These are phyloP conservation scores for Carpatolechia fugitivella DNA, from an alignment of 2,888 invertebrate genomes.

Conservation along the genomic window DNA sequence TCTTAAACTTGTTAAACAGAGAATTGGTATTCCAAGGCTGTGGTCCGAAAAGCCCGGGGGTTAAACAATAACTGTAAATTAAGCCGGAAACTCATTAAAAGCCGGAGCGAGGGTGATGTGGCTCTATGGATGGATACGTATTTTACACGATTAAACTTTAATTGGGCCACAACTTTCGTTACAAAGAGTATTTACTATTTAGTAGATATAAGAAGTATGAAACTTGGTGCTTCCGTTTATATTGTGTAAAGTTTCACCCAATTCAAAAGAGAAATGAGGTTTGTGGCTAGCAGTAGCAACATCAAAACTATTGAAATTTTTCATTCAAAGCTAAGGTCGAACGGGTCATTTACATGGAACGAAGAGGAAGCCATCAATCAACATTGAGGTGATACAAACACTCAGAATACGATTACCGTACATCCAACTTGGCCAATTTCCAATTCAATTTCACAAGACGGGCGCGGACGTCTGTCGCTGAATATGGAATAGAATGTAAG, in stretches of 20 bases:
- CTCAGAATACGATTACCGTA: constrained; percentile 65
- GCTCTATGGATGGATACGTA: constrained; percentile 40
- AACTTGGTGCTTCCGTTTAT: too few relatives aligned
- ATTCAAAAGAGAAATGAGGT: too few relatives aligned
- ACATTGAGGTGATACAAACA: constrained; percentile 65
- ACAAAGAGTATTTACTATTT: too few relatives aligned
- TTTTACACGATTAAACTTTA: constrained; percentile 63
- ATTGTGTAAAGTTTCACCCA: too few relatives aligned
- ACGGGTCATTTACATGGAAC: constrained; percentile 50
- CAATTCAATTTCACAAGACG: constrained; percentile 46
- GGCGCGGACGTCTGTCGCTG: constrained; percentile 19
- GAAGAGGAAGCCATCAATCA: constrained; percentile 71
- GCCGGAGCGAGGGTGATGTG: constrained; percentile 38
- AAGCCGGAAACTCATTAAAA: constrained; percentile 72
- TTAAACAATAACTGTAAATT: constrained; percentile 75
- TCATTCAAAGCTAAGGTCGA: constrained; percentile 47
- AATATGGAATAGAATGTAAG: constrained; percentile 3
- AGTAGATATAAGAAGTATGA: too few relatives aligned
- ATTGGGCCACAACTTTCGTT: constrained; percentile 48
- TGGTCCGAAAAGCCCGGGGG: constrained; percentile 53
- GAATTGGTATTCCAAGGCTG: constrained; percentile 48
- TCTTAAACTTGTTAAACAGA: constrained; percentile 39
- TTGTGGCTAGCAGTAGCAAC: too few relatives aligned
- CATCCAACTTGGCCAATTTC: constrained; percentile 59
- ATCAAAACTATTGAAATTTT: too few relatives aligned